Conservation (phyloP, 2,113 vertebrate genomes). For the Amphiprion ocellaris region DNA sequence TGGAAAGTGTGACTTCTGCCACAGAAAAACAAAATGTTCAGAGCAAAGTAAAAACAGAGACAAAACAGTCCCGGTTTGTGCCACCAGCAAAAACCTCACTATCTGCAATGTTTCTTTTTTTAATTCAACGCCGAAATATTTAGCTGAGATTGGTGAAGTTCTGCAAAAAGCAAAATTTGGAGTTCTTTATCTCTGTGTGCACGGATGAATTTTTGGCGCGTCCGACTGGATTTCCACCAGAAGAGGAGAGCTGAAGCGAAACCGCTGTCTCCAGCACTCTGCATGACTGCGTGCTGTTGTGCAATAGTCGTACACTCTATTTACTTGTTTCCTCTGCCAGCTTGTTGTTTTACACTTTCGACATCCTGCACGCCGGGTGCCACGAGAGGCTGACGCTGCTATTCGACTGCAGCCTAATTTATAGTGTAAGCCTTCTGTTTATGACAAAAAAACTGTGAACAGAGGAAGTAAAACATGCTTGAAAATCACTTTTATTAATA, state of each 20-base stretch:
- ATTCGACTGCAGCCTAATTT: conserved; percentile 57
- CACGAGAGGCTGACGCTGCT: conserved; percentile 69
- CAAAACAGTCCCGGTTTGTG: conserved; percentile 21
- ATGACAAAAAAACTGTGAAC: conserved; percentile 26
- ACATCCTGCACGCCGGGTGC: conserved; percentile 60
- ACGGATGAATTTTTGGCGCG: neutral
- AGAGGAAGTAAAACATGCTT: conserved; percentile 74
- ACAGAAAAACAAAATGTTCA: conserved; percentile 66
- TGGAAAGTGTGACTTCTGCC: conserved; percentile 78
- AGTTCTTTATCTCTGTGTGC: neutral
- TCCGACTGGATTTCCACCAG: conserved; percentile 23
- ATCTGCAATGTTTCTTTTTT: neutral
- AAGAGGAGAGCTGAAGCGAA: conserved; percentile 63
- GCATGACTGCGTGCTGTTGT: conserved; percentile 55
- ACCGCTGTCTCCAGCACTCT: conserved; percentile 59
- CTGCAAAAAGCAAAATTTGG: neutral
- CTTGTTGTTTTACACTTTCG: conserved; percentile 76
- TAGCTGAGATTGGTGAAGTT: neutral
- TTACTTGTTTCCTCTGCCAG: conserved; percentile 70
- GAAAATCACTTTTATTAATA: conserved; percentile 54
- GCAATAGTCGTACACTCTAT: conserved; percentile 56
- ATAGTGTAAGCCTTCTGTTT: conserved; percentile 14
- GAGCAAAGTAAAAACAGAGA: conserved; percentile 36
- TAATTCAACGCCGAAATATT: neutral
- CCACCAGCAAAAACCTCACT: neutral